Evolutionary conservation across 2,888 invertebrate genomes (phyloP).

Genomic region (Tryphoninae sp.): DNA sequence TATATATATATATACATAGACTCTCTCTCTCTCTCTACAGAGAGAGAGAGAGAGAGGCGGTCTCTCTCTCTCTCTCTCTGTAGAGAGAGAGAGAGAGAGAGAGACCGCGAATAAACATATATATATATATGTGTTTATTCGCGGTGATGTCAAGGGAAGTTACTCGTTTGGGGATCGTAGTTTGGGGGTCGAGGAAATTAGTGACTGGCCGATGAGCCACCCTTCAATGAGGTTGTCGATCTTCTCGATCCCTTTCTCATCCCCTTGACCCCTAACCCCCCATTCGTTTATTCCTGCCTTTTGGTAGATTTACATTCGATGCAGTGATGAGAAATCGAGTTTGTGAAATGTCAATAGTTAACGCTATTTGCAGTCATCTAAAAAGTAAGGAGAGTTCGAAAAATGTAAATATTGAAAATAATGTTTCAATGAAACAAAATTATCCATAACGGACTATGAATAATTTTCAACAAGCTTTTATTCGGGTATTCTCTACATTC

Average conservation of each 20-base stretch:
- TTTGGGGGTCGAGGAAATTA: constrained; percentile 28
- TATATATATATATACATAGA: constrained; percentile 8
- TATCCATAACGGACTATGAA: too few relatives aligned
- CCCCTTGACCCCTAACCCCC: constrained; percentile 25
- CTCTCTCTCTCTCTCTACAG: too few relatives aligned
- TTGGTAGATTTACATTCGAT: constrained; percentile 21
- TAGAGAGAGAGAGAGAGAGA: too few relatives aligned
- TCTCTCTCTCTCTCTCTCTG: too few relatives aligned
- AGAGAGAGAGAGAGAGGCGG: too few relatives aligned
- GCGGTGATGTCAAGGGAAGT: constrained; percentile 14
- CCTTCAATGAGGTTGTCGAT: constrained; percentile 61
- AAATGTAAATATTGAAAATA: too few relatives aligned
- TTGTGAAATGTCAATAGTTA: not conserved
- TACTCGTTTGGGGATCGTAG: not conserved
- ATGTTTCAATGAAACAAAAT: too few relatives aligned
- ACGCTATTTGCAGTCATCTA: not conserved
- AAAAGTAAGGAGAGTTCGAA: not conserved
- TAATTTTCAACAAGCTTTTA: too few relatives aligned
- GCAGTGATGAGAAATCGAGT: constrained; percentile 13
- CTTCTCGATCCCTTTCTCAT: constrained; percentile 45
- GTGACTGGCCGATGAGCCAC: constrained; percentile 48
- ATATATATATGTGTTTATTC: not conserved
- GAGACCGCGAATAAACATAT: too few relatives aligned
- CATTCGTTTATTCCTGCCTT: constrained; percentile 7
- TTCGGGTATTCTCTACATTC: too few relatives aligned